Evolutionary conservation across 2,888 invertebrate species (phyloP).

Genomic region (Meloe dianella): DNA sequence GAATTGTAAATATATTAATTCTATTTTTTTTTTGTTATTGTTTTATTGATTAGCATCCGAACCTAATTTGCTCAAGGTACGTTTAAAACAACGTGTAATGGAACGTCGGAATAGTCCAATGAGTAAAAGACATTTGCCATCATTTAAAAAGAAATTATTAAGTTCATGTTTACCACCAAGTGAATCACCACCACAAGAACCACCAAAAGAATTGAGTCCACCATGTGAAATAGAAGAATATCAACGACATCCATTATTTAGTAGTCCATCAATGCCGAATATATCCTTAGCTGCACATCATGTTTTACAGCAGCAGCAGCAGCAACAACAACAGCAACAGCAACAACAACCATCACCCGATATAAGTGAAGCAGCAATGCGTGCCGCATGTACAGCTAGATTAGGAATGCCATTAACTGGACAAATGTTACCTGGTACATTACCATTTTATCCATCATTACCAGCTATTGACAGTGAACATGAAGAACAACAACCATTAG

Average conservation of each 20-base stretch:
- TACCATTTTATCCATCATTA: conserved; percentile 75
- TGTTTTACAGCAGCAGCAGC: conserved; percentile 42
- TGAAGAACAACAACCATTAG: conserved; percentile 59
- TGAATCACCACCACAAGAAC: conserved; percentile 66
- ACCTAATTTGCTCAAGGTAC: conserved; percentile 94
- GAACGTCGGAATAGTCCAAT: conserved; percentile 93
- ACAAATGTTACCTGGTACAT: conserved; percentile 70
- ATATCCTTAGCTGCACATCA: conserved; percentile 77
- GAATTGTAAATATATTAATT: not conserved
- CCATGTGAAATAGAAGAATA: conserved; percentile 72
- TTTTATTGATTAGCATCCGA: conserved; percentile 77
- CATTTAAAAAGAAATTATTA: conserved; percentile 74
- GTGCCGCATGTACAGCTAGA: conserved; percentile 73
- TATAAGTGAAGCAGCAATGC: conserved; percentile 80
- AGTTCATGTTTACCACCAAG: conserved; percentile 66
- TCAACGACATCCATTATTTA: conserved; percentile 75
- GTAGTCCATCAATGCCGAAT: conserved; percentile 96
- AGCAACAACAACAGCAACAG: conserved; percentile 3
- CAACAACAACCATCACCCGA: conserved; percentile 45
- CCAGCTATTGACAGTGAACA: conserved; percentile 68
- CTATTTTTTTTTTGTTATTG: not conserved
- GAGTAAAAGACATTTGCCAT: conserved; percentile 79
- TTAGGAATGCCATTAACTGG: conserved; percentile 67
- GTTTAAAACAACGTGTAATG: conserved; percentile 92
- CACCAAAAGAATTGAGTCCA: conserved; percentile 65